These are phyloP conservation scores for Centropristis striata DNA, from an alignment of 2,113 vertebrate species.

Conservation along the genomic window DNA sequence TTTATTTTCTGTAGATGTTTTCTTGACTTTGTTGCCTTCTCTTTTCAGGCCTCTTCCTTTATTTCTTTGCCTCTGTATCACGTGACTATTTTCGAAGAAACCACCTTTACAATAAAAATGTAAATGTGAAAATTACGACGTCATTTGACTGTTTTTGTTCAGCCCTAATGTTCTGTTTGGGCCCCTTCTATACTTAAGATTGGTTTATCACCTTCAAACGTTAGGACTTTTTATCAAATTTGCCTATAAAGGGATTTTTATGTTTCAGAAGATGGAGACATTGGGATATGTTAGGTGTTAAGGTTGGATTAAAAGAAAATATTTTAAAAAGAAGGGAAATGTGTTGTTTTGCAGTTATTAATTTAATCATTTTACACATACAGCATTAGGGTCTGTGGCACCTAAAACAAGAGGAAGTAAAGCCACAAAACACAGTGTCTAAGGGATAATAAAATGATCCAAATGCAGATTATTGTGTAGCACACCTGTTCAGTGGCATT, in stretches of 20 bases:
- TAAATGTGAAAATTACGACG: conserved; percentile 67
- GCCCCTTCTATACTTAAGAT: not conserved
- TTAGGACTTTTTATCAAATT: not conserved
- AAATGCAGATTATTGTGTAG: not conserved
- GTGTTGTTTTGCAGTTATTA: not conserved
- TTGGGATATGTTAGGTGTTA: not conserved
- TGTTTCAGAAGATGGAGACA: not conserved
- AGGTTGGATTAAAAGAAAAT: not conserved
- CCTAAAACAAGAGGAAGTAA: not conserved
- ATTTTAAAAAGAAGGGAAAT: not conserved
- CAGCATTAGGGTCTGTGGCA: not conserved
- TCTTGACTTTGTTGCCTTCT: conserved; percentile 73
- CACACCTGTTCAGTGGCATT: not conserved
- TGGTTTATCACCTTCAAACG: not conserved
- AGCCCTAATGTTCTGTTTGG: not conserved
- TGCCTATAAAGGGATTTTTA: not conserved
- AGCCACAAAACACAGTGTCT: not conserved
- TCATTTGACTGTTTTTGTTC: not conserved
- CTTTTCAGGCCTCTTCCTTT: conserved; percentile 26
- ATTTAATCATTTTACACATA: not conserved
- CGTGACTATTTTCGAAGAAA: conserved; percentile 89
- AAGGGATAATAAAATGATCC: not conserved
- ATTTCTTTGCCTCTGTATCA: conserved; percentile 60
- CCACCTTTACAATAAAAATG: conserved; percentile 90
- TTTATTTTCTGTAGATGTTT: conserved; percentile 83